Evolutionary conservation across 2,888 invertebrate genomes (phyloP).

Genomic region (Aleiodes testaceus): DNA sequence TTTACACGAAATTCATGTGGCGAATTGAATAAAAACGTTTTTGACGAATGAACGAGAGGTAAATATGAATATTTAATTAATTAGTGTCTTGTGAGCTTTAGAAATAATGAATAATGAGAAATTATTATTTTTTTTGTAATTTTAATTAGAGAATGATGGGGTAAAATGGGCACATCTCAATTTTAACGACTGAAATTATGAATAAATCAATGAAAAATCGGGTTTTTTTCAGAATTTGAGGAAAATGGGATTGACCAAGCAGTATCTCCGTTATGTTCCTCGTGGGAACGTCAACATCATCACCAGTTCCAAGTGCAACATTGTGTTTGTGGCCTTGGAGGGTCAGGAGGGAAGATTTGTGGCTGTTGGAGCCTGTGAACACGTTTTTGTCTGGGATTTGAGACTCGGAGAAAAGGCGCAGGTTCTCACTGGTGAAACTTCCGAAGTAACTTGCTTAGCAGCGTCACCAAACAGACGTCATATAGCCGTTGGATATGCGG

Average conservation of each 20-base stretch:
- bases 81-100: too few species aligned
- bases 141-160: too few species aligned
- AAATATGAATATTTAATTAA: too few species aligned
- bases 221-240: background rate
- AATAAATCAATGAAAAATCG: too few species aligned
- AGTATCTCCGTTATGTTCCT: slow-evolving; percentile 92
- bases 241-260: slow-evolving; percentile 90
- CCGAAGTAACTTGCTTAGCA: slow-evolving; percentile 84
- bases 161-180: too few species aligned
- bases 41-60: too few species aligned
- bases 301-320: slow-evolving; percentile 85
- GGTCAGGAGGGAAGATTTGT: slow-evolving; percentile 87
- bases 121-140: too few species aligned
- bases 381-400: slow-evolving; percentile 95
- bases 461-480: slow-evolving; percentile 84
- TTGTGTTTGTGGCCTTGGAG: slow-evolving; percentile 84
- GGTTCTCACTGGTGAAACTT: slow-evolving; percentile 86
- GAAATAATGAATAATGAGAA: too few species aligned
- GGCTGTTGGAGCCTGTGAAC: slow-evolving; percentile 94
- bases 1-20: too few species aligned
- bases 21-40: too few species aligned
- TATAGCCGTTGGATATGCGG: slow-evolving; percentile 92
- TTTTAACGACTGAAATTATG: too few species aligned
- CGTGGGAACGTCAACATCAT: slow-evolving; percentile 92
- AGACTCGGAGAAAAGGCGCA: slow-evolving; percentile 87